phyloP scores from a whole-genome alignment of 2,113 vertebrate genomes.

The Ammospiza caudacuta region DNA sequence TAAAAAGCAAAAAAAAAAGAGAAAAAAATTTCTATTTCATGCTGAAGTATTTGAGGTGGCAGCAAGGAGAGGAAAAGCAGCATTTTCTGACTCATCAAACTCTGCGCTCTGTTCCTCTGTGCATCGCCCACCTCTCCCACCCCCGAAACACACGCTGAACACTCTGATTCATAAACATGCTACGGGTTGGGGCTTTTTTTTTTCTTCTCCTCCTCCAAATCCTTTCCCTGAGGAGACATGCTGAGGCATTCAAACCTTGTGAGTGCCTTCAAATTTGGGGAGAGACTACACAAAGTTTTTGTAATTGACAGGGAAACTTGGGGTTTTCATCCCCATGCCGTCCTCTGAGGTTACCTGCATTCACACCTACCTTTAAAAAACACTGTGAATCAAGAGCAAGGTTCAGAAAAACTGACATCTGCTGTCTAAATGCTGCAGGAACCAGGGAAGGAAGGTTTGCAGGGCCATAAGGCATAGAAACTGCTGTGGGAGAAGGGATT shows the following conservation, averaged over 20 bases:
- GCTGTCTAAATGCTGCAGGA: not conserved
- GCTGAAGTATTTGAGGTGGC: conserved; percentile 11
- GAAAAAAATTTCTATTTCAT: not conserved
- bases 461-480: not conserved
- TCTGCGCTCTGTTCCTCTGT: conserved; percentile 52
- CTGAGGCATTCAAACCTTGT: not conserved
- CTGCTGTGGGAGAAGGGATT: not conserved
- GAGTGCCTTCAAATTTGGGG: not conserved
- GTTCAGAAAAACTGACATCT: not conserved
- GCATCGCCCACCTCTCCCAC: conserved; percentile 69
- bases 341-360: not conserved
- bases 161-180: conserved; percentile 68
- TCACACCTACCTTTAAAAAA: not conserved
- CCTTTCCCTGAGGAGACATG: conserved; percentile 40
- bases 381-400: not conserved
- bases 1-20: not conserved
- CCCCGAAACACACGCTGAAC: conserved; percentile 62
- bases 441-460: not conserved
- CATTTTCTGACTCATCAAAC: conserved; percentile 71
- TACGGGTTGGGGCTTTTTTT: not conserved
- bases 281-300: not conserved
- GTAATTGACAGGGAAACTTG: not conserved
- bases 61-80: conserved; percentile 14
- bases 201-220: not conserved
- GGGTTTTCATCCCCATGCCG: not conserved